phyloP scores from a whole-genome alignment of 1,140 invertebrate genomes.

The Coptotermes formosanus region DNA sequence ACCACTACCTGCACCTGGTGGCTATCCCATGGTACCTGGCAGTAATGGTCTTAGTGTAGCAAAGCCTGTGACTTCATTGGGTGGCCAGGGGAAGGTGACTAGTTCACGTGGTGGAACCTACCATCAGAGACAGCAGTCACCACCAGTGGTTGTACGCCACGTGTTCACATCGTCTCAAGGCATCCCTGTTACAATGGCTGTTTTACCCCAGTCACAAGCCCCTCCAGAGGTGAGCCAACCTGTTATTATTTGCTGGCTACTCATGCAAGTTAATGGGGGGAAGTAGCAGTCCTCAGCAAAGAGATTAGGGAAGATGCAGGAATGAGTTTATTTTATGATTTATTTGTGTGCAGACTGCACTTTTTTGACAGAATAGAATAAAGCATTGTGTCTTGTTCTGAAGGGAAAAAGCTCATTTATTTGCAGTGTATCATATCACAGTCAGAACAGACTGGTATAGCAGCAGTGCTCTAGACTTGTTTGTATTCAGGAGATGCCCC shows the following conservation, averaged over 20 bases:
- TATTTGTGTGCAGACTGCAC: too few species aligned
- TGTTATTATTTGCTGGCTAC: background rate
- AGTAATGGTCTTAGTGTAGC: constrained; percentile 9
- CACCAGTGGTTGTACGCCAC: constrained; percentile 57
- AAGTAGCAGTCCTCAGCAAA: too few species aligned
- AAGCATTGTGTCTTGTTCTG: too few species aligned
- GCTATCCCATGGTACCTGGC: constrained; percentile 9
- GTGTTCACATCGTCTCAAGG: constrained; percentile 55
- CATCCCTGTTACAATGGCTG: constrained; percentile 57
- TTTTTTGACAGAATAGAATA: too few species aligned
- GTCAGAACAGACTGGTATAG: too few species aligned
- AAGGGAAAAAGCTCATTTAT: too few species aligned
- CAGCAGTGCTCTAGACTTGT: too few species aligned
- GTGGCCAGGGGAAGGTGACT: constrained; percentile 21
- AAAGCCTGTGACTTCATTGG: background rate
- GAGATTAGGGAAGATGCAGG: too few species aligned
- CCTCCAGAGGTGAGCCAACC: constrained; percentile 35
- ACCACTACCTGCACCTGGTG: constrained; percentile 43
- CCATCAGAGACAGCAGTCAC: constrained; percentile 43
- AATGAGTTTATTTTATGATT: too few species aligned
- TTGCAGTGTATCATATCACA: too few species aligned
- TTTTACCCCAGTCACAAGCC: constrained; percentile 50
- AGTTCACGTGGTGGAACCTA: constrained; percentile 39
- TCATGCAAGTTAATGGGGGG: background rate
- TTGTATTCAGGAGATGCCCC: too few species aligned